These are phyloP conservation scores for Otolemur crassicaudatus DNA, from an alignment of 2,797 vertebrate genomes.

Conservation along the genomic window DNA sequence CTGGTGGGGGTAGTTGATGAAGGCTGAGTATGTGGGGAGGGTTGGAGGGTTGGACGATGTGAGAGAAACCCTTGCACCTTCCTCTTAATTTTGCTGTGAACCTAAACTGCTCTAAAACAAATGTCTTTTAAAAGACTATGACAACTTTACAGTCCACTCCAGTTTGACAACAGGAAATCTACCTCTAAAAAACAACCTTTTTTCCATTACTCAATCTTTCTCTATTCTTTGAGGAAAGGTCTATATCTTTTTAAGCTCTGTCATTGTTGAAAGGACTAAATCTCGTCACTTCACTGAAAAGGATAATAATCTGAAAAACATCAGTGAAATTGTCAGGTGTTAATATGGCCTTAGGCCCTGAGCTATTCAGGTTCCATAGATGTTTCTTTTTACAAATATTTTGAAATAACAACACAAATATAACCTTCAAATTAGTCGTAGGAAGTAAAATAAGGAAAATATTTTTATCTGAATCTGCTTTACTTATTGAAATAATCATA, in stretches of 20 bases:
- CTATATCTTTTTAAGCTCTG: background rate
- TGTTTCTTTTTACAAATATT: slow-evolving; percentile 13
- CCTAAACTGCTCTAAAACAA: background rate
- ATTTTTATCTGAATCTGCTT: background rate
- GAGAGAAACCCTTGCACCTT: background rate
- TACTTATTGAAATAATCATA: slow-evolving; percentile 5
- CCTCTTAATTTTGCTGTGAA: background rate
- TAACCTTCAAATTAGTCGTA: background rate
- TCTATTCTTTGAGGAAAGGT: background rate
- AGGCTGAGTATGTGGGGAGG: background rate
- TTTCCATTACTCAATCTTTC: background rate
- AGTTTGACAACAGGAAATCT: background rate
- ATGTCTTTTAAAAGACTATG: background rate
- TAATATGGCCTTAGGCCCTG: background rate
- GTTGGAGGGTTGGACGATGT: fast-evolving
- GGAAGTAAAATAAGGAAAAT: background rate
- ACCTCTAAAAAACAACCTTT: background rate
- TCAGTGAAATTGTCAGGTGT: slow-evolving; percentile 17
- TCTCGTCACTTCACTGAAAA: background rate
- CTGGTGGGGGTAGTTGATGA: background rate
- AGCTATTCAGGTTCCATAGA: background rate
- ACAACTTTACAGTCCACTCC: background rate
- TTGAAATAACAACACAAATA: background rate
- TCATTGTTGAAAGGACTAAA: background rate
- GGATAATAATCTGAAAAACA: background rate